These are phyloP conservation scores for Melanaphis sacchari DNA, from an alignment of 1,140 invertebrate genomes.

Conservation along the genomic window DNA sequence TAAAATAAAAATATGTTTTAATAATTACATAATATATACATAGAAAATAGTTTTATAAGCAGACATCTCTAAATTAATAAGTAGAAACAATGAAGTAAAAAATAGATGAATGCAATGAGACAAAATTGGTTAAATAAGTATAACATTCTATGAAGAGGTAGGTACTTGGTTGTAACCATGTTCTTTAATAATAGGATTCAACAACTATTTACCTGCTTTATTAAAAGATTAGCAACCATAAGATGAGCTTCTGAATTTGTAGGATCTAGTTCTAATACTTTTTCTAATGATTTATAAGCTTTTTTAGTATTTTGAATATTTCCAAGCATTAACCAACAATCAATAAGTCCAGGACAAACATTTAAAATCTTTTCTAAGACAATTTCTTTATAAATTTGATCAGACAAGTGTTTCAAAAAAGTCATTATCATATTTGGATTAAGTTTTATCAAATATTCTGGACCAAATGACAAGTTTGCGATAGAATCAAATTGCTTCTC, in stretches of 20 bases:
- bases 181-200: background rate
- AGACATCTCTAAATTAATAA: background rate
- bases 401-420: slow-evolving; percentile 67
- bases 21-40: background rate
- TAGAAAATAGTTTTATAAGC: background rate
- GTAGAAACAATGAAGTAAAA: too few species aligned
- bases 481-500: slow-evolving; percentile 73
- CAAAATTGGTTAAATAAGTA: too few species aligned
- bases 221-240: slow-evolving; percentile 85
- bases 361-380: slow-evolving; percentile 67
- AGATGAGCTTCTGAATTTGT: slow-evolving; percentile 84
- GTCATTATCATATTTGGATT: slow-evolving; percentile 88
- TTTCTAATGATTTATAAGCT: slow-evolving; percentile 67
- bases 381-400: slow-evolving; percentile 43
- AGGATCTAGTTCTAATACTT: slow-evolving; percentile 74
- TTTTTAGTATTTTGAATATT: slow-evolving; percentile 70
- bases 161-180: too few species aligned
- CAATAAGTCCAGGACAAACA: slow-evolving; percentile 81
- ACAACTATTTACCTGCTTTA: slow-evolving; percentile 63
- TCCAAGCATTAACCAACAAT: slow-evolving; percentile 69
- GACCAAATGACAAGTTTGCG: slow-evolving; percentile 73
- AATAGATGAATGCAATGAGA: too few species aligned
- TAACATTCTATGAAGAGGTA: too few species aligned
- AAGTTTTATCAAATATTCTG: slow-evolving; percentile 76
- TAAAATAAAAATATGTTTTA: slow-evolving; percentile 59